These are phyloP conservation scores for Synergus itoensis DNA, from an alignment of 2,888 invertebrate genomes.

Conservation along the genomic window DNA sequence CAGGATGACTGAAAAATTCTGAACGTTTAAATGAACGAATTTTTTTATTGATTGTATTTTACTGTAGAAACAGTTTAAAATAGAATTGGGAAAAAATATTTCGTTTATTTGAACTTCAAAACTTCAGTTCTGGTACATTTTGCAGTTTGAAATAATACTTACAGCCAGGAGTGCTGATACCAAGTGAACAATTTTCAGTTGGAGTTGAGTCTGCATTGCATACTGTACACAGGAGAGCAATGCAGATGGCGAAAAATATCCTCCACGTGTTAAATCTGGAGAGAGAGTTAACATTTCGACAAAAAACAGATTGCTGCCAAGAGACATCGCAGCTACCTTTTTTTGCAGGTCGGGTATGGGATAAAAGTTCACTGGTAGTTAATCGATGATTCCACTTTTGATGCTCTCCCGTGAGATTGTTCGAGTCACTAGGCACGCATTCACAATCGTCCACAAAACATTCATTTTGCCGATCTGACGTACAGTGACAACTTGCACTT, in stretches of 20 bases:
- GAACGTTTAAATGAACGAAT: neutral
- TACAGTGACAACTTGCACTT: conserved; percentile 26
- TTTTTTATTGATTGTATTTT: neutral
- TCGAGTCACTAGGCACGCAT: conserved; percentile 20
- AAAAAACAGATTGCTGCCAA: conserved; percentile 40
- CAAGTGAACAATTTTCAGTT: conserved; percentile 59
- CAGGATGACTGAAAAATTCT: neutral
- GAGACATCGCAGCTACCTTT: conserved; percentile 46
- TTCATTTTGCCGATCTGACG: conserved; percentile 30
- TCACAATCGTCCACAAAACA: conserved; percentile 29
- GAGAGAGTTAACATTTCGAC: conserved; percentile 40
- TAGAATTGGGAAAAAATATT: no score
- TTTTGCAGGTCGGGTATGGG: conserved; percentile 40
- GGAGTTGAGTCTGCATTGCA: conserved; percentile 52
- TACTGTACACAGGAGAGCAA: conserved; percentile 58
- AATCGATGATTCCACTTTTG: conserved; percentile 36
- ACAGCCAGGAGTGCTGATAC: conserved; percentile 73
- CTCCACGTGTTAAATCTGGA: conserved; percentile 59
- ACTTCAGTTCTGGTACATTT: neutral
- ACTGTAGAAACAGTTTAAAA: neutral
- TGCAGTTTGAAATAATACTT: conserved; percentile 56
- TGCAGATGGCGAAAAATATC: conserved; percentile 55
- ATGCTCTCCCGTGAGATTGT: conserved; percentile 23
- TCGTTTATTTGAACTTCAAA: no score
- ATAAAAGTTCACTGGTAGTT: conserved; percentile 38